Evolutionary conservation across 2,113 vertebrate genomes (phyloP), one percentile per base, ranked within the genome.

Genomic region (Tonatia bakeri): DNA sequence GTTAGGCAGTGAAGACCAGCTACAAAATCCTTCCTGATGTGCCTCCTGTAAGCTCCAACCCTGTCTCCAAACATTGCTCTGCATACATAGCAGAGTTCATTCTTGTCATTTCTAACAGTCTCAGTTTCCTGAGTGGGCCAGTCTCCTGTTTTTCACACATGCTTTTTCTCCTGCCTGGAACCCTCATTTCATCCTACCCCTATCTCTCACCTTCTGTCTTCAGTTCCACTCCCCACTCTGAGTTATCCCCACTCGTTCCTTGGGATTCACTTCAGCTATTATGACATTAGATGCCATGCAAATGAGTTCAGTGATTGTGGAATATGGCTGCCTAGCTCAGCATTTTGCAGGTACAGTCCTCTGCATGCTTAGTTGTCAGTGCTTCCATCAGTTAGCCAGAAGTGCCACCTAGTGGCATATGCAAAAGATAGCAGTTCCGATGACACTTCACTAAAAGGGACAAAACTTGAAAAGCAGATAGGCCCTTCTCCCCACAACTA

Each of bases 371-470:
- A 64, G 13, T 14, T 82, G 61, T 61, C 33, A 22, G 2, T 43
- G 33, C 11, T 79, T 22, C 33, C 33, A 28, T 40, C n/a, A 38
- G n/a, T 91, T 73, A 64, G 47, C 47, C n/a, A 36, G 8, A 84
- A 89, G 43, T 72, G 95, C 87, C 95, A 94, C 54, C 91, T 95
- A 65, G 73, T 86, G 96, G 94, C 73, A 17, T 1, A 13, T 36
- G 16, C 0, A 0, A 54, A 79, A 19, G 15, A 86, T 24, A 59
- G n/a, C n/a, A n/a, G 16, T 50, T 93, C 54, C 7, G 61, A 75
- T 54, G 65, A 11, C 24, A 45, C 87, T 94, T 86, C 45, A 70
- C 11, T 15, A 11, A 90, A 33, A 64, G 19, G 50, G n/a, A 59
- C 15, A 61, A 38, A 75, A 40, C 65, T 77, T 79, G 38, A 26